phyloP scores from a whole-genome alignment of 1,140 invertebrate species.

The Drosophila funebris region DNA sequence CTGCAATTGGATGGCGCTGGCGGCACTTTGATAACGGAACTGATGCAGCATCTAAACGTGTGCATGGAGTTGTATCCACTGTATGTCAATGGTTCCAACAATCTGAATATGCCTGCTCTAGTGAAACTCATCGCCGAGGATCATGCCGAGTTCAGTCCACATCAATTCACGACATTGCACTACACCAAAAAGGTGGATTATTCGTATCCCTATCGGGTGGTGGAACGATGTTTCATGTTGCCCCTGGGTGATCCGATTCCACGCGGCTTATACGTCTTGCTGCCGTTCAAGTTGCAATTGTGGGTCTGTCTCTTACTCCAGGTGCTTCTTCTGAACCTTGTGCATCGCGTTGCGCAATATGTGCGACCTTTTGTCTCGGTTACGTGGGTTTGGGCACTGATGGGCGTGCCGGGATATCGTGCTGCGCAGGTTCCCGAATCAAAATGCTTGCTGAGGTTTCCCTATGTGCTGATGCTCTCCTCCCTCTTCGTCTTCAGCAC shows the following conservation, averaged over 20 bases:
- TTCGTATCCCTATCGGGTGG: conserved; percentile 51
- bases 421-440: background rate
- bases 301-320: conserved; percentile 37
- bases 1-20: conserved; percentile 50
- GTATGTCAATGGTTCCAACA: conserved; percentile 44
- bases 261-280: conserved; percentile 34
- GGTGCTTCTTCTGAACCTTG: background rate
- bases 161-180: conserved; percentile 52
- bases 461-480: background rate
- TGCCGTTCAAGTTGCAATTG: conserved; percentile 34
- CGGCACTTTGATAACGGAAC: conserved; percentile 37
- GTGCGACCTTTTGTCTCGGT: background rate
- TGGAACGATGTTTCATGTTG: conserved; percentile 60
- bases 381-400: conserved; percentile 21
- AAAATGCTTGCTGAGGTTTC: background rate
- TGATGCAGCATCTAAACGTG: conserved; percentile 60
- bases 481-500: conserved; percentile 20
- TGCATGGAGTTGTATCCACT: conserved; percentile 44
- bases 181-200: conserved; percentile 41
- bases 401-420: conserved; percentile 51
- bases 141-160: conserved; percentile 53
- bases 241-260: conserved; percentile 38
- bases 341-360: background rate
- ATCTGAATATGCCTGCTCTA: conserved; percentile 43
- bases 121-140: conserved; percentile 19